Conservation (phyloP, 2,797 vertebrate genomes). For the Aeoliscus strigatus region DNA sequence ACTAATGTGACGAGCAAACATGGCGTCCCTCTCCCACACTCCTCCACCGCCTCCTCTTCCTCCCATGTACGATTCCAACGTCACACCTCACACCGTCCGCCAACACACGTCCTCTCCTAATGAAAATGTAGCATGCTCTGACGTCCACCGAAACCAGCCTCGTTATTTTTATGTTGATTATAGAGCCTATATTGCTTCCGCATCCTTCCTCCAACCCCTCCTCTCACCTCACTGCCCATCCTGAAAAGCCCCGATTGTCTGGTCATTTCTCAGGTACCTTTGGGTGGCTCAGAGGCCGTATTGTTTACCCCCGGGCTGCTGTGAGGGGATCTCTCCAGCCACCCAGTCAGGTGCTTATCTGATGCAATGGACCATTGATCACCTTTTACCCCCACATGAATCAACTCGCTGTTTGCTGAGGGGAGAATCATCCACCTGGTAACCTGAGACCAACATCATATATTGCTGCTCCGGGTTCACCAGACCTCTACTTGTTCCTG, state of each 20-base stretch:
- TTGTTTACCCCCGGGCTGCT: conserved; percentile 58
- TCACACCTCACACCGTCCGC: too few relatives aligned
- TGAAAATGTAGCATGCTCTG: too few relatives aligned
- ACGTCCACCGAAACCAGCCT: too few relatives aligned
- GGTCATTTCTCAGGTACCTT: conserved; percentile 34
- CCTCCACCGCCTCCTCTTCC: too few relatives aligned
- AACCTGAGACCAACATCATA: conserved; percentile 58
- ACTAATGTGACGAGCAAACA: too few relatives aligned
- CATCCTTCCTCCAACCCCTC: conserved; percentile 22
- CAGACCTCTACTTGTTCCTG: conserved; percentile 26
- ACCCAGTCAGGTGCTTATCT: conserved; percentile 70
- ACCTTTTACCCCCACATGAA: conserved; percentile 64
- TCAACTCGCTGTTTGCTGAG: conserved; percentile 58
- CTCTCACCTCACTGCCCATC: conserved; percentile 40
- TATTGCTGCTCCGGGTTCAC: conserved; percentile 42
- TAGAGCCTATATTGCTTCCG: conserved; percentile 45
- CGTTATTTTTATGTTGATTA: conserved; percentile 45
- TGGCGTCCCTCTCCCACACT: too few relatives aligned
- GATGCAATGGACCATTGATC: conserved; percentile 74
- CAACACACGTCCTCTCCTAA: too few relatives aligned
- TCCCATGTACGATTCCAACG: too few relatives aligned
- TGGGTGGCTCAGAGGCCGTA: conserved; percentile 56
- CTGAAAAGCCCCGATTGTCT: conserved; percentile 69
- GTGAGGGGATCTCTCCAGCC: conserved; percentile 49
- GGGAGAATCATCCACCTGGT: conserved; percentile 54